A percentile compares a stretch with the other conserved stretches of the same genome.
Conservation (phyloP, 2,797 vertebrate genomes). For the Lindbergichthys nudifrons region DNA sequence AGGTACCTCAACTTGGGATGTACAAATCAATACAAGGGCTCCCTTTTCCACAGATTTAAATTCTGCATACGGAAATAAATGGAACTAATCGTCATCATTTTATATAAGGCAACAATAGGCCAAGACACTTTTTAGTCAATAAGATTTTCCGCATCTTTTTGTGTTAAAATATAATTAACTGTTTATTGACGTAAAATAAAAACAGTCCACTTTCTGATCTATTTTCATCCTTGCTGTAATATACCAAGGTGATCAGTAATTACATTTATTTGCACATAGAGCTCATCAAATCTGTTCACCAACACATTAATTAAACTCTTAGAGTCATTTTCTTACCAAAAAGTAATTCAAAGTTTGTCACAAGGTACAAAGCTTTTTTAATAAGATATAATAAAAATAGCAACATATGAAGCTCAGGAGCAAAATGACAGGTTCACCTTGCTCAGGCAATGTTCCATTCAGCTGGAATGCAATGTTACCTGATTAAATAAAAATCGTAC, state of each 20-base stretch:
- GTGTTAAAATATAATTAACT: too few relatives aligned
- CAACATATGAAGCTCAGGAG: constrained; percentile 34
- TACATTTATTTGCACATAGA: constrained; percentile 31
- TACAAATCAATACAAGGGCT: not conserved
- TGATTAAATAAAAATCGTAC: constrained; percentile 75
- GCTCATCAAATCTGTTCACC: constrained; percentile 22
- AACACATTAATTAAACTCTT: constrained; percentile 57
- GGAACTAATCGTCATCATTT: not conserved
- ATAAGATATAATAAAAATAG: constrained; percentile 39
- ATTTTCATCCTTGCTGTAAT: constrained; percentile 20
- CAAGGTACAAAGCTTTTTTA: constrained; percentile 16
- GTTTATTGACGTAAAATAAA: constrained; percentile 14
- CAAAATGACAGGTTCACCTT: constrained; percentile 62
- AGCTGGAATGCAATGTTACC: constrained; percentile 61
- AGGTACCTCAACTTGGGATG: not conserved
- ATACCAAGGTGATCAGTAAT: constrained; percentile 29
- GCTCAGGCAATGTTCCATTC: constrained; percentile 56
- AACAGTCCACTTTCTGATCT: constrained; percentile 14
- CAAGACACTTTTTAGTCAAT: not conserved
- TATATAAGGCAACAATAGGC: not conserved
- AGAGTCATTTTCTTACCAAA: constrained; percentile 21
- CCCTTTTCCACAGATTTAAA: not conserved
- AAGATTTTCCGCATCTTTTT: not conserved
- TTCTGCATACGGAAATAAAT: not conserved
- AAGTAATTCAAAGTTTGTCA: constrained; percentile 47